Evolutionary conservation across 1,140 invertebrate species (phyloP), one percentile per base, ranked within the genome.

Genomic region (Epicauta chinensis): DNA sequence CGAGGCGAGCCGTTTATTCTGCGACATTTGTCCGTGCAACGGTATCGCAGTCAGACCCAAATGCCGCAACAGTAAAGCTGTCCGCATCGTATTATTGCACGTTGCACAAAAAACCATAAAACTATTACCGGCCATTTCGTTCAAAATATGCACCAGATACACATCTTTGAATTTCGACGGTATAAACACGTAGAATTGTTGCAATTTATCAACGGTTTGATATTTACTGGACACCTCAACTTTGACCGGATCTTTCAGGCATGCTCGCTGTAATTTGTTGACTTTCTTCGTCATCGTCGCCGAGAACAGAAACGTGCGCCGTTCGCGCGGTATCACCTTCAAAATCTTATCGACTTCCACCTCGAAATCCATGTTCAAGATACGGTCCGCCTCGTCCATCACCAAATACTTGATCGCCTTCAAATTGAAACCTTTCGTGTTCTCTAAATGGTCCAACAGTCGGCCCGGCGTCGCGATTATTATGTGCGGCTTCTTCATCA

Each of bases 261-360:
- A 97, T 1, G 97, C 97, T 44, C 96, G 74, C 70, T 99, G 95
- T 14, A 99, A 71, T 73, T 99, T 98, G 58, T 92, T 84, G 1
- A 98, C 94, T 76, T 98, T 98, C 68, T 96, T 95, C 0, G 94
- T 98, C 95, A 98, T 98, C 13, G 95, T 98, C 2, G 95, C 95
- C 1, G 94, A 97, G 74, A 97, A 98, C 16, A 98, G 69, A 58
- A 87, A 89, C 0, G 94, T 98, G 46, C 82, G 75, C 13, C 93
- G 78, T 62, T 97, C 91, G 34, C 84, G 77, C 0, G 94, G 94
- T 55, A 98, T 88, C 0, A 89, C 91, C 66, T 88, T 87, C 2
- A 99, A 71, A 50, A 99, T 97, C 74, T 97, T 97, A 69, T 98
- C 91, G 2, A 98, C 83, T 77, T 98, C 93, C 12, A 87, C 84